phyloP scores from a whole-genome alignment of 2,113 vertebrate genomes.

The Rhea americana region DNA sequence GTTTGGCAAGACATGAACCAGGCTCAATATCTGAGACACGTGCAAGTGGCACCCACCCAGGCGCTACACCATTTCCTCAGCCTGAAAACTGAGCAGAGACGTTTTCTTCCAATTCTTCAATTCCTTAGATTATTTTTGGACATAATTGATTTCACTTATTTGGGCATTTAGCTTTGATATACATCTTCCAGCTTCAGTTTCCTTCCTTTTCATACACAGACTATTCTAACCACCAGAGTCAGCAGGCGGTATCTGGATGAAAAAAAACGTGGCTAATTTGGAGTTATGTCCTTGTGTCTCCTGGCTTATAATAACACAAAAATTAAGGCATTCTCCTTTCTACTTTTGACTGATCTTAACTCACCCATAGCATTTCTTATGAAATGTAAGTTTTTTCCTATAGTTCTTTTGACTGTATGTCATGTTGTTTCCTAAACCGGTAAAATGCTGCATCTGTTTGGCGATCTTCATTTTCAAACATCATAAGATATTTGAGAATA shows the following conservation, averaged over 20 bases:
- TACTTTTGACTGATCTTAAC: background rate
- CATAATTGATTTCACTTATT: slow-evolving; percentile 22
- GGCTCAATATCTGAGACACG: background rate
- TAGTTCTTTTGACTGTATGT: background rate
- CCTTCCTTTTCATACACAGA: background rate
- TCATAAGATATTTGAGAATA: slow-evolving; percentile 16
- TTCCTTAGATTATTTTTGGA: background rate
- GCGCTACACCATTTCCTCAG: background rate
- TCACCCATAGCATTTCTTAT: background rate
- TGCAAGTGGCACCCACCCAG: background rate
- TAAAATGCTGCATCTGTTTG: slow-evolving; percentile 55
- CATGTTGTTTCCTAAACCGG: slow-evolving; percentile 28
- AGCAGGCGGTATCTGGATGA: background rate
- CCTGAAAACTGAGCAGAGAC: background rate
- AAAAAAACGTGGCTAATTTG: slow-evolving; percentile 4
- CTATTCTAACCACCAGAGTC: background rate
- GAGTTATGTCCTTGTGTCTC: background rate
- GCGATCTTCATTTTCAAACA: slow-evolving; percentile 53
- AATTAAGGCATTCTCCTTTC: background rate
- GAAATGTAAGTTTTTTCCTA: background rate
- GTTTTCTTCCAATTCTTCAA: background rate
- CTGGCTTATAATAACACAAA: background rate
- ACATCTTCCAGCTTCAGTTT: background rate
- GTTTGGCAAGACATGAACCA: background rate
- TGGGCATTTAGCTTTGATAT: background rate